Base-by-base conservation (phyloP, 2,888 invertebrate species). In the Myopa testacea region DNA sequence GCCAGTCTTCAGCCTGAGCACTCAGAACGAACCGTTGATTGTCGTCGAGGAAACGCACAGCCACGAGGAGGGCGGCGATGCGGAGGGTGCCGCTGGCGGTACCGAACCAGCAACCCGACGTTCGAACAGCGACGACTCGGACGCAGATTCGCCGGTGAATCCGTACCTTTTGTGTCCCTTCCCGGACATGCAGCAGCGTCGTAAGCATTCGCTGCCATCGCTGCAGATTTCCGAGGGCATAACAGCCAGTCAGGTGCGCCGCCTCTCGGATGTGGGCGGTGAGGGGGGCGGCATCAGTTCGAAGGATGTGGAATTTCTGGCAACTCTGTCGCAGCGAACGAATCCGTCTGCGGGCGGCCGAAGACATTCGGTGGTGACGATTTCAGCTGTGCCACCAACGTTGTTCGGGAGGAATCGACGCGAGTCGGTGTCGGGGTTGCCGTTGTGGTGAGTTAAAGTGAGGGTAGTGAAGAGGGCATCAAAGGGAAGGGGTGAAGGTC, bases 361-460 rank as follows among this genome's bases (percentile, higher is more conserved):
- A 82, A 92, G 95, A 84, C 95, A 96, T 90, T 95, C 95, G 81
- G 95, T 96, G 81, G 95, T 96, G 67, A 96, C 95, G 82, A 96
- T 96, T 85, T 95, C 95, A 34, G 93, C 93, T 85, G 94, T 95
- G 77, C 95, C 95, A 4, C 92, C 93, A 76, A 92, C 94, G 60
- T 88, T 95, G n/a, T 95, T 95, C 83, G 95, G 95, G 0, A 92
- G 95, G 69, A 94, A 93, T 84, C 93, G 96, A 34, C 92, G 96
- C 60, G 96, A 96, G 89, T 95, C 95, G 75, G 93, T 95, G 82
- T 95, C 95, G 37, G 94, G 95, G 8, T 93, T 94, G 84, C 93
- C 94, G 14, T 91, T 89, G 77, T 86, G 87, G 90, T 83, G 86
- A 90, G 79, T 79, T 50, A 12, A 40, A 10, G 69, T 10, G 45